phyloP scores from a whole-genome alignment of 53 echinoderm and acorn worm genomes.

The Paelopatides confundens region DNA sequence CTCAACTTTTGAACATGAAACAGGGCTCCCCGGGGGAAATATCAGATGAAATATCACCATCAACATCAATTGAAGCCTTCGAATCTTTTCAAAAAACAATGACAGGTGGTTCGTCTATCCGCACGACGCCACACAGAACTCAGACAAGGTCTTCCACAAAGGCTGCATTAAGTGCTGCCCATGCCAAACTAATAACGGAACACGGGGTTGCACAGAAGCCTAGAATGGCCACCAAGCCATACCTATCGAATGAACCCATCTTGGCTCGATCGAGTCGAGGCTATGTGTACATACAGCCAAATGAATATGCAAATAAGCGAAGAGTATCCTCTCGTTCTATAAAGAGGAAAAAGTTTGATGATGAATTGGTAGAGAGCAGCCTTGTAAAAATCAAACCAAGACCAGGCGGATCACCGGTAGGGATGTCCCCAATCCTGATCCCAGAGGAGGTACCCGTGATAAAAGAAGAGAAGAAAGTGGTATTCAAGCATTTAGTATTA shows the following conservation, averaged over 20 bases:
- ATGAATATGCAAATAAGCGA: conserved; percentile 78
- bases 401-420: conserved; percentile 16
- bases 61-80: background rate
- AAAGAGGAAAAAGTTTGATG: conserved; percentile 98
- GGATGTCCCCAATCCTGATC: background rate
- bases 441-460: background rate
- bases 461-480: conserved; percentile 38
- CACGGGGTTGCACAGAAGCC: background rate
- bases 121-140: conserved; percentile 28
- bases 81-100: background rate
- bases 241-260: conserved; percentile 18
- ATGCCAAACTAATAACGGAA: background rate
- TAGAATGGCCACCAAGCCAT: conserved; percentile 23
- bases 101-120: background rate
- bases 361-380: conserved; percentile 97
- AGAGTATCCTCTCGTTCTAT: conserved; percentile 92
- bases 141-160: conserved; percentile 36
- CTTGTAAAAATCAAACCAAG: conserved; percentile 68
- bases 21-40: background rate
- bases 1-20: background rate
- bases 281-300: conserved; percentile 25
- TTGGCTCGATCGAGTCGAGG: conserved; percentile 42
- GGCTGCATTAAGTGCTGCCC: background rate
- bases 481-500: too few species aligned
- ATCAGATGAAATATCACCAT: background rate